A percentile compares a stretch with the other conserved stretches of the same genome.
phyloP scores from a whole-genome alignment of 2,888 invertebrate genomes.

The Hyposoter dolosus region DNA sequence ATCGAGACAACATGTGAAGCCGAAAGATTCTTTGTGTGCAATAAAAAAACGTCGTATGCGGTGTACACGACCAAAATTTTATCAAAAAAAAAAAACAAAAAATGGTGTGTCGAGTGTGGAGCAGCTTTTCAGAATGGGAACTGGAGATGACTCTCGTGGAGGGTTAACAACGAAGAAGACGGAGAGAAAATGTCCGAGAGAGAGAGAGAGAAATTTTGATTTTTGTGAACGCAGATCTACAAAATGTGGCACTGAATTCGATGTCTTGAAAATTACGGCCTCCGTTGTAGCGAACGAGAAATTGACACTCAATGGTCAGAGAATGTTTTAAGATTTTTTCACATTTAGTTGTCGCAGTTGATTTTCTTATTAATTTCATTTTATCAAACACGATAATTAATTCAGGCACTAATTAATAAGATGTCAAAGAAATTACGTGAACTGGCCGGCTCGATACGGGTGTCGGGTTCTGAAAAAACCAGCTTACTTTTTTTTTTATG shows the following conservation, averaged over 20 bases:
- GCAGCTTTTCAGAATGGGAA: constrained; percentile 56
- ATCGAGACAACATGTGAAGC: constrained; percentile 8
- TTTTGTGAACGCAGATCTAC: not conserved
- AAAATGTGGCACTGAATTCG: constrained; percentile 17
- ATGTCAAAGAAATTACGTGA: constrained; percentile 14
- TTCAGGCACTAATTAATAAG: constrained; percentile 18
- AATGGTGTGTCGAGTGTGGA: constrained; percentile 48
- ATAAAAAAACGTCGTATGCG: constrained; percentile 35
- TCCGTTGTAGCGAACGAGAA: too few relatives aligned
- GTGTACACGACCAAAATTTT: constrained; percentile 43
- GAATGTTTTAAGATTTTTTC: too few relatives aligned
- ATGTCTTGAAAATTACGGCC: too few relatives aligned
- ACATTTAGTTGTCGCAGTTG: too few relatives aligned
- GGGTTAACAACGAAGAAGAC: constrained; percentile 39
- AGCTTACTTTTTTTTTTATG: constrained; percentile 51
- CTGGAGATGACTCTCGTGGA: constrained; percentile 66
- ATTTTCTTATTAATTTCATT: not conserved
- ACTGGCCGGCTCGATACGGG: not conserved
- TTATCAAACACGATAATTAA: constrained; percentile 6
- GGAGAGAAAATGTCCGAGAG: constrained; percentile 13
- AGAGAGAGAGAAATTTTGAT: constrained; percentile 17
- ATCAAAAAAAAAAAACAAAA: constrained; percentile 52
- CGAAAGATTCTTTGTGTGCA: not conserved
- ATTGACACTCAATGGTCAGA: too few relatives aligned
- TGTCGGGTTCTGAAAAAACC: constrained; percentile 12